Base-by-base conservation (phyloP, 2,888 invertebrate species). In the Bimastos eiseni region DNA sequence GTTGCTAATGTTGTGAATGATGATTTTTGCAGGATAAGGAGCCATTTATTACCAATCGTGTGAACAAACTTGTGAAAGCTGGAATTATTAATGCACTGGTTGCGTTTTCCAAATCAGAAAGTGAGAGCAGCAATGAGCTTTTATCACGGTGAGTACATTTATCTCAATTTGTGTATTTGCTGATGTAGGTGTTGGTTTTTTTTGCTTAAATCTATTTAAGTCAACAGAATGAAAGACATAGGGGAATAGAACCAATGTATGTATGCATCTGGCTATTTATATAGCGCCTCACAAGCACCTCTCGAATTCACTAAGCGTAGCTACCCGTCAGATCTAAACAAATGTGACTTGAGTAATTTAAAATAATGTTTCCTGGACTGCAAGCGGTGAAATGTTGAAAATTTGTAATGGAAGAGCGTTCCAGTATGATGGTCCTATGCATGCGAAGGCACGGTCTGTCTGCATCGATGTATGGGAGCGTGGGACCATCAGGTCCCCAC, bases 51-150 rank as follows among this genome's bases (percentile, higher is more conserved):
- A 92, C 95, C 90, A 98, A 98, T 95, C 96, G 99, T 92, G 94
- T 96, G 34, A 95, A 95, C 91, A 95, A 97, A 83, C 95, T 99
- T 92, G 97, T 97, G 0, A 97, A 97, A 93, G 97, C 97, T 92
- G 98, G 98, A 37, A 97, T 99, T 0, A 97, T 98, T 0, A 96
- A 96, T 34, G 99, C 99, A 17, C 96, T 99, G 90, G 98, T 98
- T 30, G 97, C 97, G 0, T 95, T 99, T 34, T 96, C 98, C 0
- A 98, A 98, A 95, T 98, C 98, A 0, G 98, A 99, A 93, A 98
- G 98, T 94, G 96, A 97, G 91, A 98, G 98, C 94, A 98, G 98
- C 21, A 97, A 96, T 94, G 99, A 99, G 95, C 96, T 98, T 38
- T 98, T 99, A 93, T 94, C 96, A 33, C 95, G 96, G 95, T 96